phyloP scores from a whole-genome alignment of 2,888 invertebrate genomes.

The Orchesellides sinensis region DNA sequence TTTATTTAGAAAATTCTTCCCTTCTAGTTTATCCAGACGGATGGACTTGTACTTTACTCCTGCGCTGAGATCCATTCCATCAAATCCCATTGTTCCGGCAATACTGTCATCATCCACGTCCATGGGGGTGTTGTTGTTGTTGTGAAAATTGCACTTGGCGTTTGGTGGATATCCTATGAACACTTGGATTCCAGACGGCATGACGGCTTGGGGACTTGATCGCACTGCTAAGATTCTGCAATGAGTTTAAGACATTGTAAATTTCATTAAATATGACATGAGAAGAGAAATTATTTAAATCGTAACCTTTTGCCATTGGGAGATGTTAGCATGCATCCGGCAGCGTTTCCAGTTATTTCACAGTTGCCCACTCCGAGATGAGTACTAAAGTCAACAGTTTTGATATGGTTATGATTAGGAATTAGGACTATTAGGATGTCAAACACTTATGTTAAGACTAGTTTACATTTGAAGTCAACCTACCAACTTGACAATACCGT shows the following conservation, averaged over 20 bases:
- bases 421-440: too few relatives aligned
- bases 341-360: slow-evolving; percentile 94
- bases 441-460: too few relatives aligned
- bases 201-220: slow-evolving; percentile 68
- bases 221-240: slow-evolving; percentile 70
- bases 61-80: slow-evolving; percentile 73
- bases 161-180: slow-evolving; percentile 70
- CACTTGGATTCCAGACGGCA: slow-evolving; percentile 65
- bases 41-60: slow-evolving; percentile 78
- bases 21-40: slow-evolving; percentile 95
- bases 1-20: slow-evolving; percentile 96
- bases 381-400: slow-evolving; percentile 78
- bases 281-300: slow-evolving; percentile 55
- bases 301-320: slow-evolving; percentile 87
- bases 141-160: slow-evolving; percentile 5
- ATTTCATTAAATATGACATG: slow-evolving; percentile 67
- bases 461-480: too few relatives aligned
- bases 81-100: slow-evolving; percentile 17
- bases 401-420: not conserved
- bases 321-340: slow-evolving; percentile 92
- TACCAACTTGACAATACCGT: slow-evolving; percentile 88
- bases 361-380: slow-evolving; percentile 93
- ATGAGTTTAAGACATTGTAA: too few relatives aligned
- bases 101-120: slow-evolving; percentile 26
- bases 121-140: slow-evolving; percentile 23